Evolutionary conservation across 2,888 invertebrate genomes (phyloP), one percentile per base, ranked within the genome.

Genomic region (Tetramorium bicarinatum): DNA sequence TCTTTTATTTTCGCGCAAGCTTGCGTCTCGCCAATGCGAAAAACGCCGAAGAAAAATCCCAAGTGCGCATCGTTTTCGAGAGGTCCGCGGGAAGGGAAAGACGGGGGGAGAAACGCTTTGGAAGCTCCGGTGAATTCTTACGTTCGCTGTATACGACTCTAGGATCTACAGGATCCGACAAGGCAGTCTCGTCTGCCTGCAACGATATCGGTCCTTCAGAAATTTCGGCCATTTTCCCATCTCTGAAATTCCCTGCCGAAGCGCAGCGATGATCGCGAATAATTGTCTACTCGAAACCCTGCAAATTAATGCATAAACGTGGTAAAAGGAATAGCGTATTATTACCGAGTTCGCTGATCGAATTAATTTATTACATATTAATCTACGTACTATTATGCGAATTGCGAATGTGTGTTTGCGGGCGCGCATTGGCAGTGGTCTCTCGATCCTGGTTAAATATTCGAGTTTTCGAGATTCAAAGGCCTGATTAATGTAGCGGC

Each of bases 21-120:
- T 82, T 87, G 72, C 83, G 34, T 64, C 59, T 44, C 25, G 29
- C 52, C 54, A 72, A 72, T 77, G 83, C 69, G 67, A 69, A 67
- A 79, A 79, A 83, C 87, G 87, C 80, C 81, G 84, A 86, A 87
- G 92, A 91, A 92, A 91, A 92, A 91, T 92, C 91, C 92, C 85
- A 90, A 91, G 91, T 88, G 87, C 84, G 88, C 90, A 85, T 90
- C 90, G 88, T 87, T 88, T 87, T 89, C 88, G 87, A 87, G 87
- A 89, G 87, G 84, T 86, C 85, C 85, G 83, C 61, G 80, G 86
- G 84, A 82, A 84, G 81, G 83, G 85, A 72, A 75, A 52, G 59
- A 71, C 52, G 62, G 38, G 49, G 52, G 72, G 56, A 79, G 75
- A 67, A 86, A 84, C 88, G 86, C 85, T 87, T 83, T 84, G 75